Evolutionary conservation across 2,888 invertebrate species (phyloP), one percentile per base, ranked within the genome.

Genomic region (Drosophila helvetica): DNA sequence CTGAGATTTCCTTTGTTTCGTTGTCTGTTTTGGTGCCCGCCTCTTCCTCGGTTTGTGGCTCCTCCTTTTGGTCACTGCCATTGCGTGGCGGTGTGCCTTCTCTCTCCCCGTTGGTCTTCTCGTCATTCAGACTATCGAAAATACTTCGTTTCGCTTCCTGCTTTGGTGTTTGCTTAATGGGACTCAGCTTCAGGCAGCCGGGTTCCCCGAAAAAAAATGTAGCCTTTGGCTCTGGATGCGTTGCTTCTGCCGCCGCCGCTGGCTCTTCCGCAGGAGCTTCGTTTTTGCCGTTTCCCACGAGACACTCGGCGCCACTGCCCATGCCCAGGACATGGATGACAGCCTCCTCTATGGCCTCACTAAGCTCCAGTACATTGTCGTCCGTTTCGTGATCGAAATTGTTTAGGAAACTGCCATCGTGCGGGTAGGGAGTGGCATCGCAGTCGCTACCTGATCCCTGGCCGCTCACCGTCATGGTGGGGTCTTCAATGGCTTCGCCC

Each of bases 281-380:
- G 27, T 74, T 79, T 43, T 90, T 90, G 2, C 82, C 79, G 91
- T 96, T 96, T 1, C 96, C 96, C 5, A 96, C 95, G 66, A 95
- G 93, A 89, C 96, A 96, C 30, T 95, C 95, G 19, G 90, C 92
- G 5, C 97, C 97, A 79, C 92, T 93, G 46, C 97, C 97, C 85
- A 94, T 94, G 3, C 86, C 80, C n/a, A 55, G 8, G 87, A 96
- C 93, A 90, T 93, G 94, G 92, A 95, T 93, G 0, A 95, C 92
- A 1, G 94, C 94, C 91, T 97, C 97, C 86, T 94, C 95, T 60
- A 97, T 95, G 77, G 93, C 94, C 86, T 96, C 96, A 27, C 96
- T 94, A 55, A 96, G n/a, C 50, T 77, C 68, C 6, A 46, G 17
- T 3, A 71, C 66, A 0, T 64, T 48, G 3, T 56, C 51, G n/a